Evolutionary conservation across 2,797 vertebrate species (phyloP), one percentile per base, ranked within the genome.

Genomic region (Fundulus diaphanus): DNA sequence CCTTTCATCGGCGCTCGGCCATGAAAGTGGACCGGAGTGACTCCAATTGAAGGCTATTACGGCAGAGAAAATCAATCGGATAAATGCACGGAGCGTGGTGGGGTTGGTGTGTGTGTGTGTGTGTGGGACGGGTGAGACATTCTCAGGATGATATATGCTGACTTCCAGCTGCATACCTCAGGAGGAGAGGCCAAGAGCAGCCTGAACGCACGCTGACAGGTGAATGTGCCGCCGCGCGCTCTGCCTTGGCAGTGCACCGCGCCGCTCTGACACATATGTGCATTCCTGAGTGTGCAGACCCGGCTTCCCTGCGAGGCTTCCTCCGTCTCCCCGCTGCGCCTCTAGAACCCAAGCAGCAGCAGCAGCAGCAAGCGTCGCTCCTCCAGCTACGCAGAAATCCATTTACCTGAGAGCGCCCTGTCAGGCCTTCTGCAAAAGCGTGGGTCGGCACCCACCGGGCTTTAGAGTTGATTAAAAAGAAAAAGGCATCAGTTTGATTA

Each of bases 181-280:
- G 57, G 57, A 71, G 85, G 65, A 73, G 70, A 57, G 84, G 83
- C 54, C 59, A 71, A 73, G 71, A 37, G 80, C 73, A 67, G n/a
- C 72, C 70, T 8, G 20, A 1, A 24, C 29, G 61, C 22, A 7
- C 20, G 16, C 44, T 0, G 3, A 52, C 2, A 24, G 48, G 46
- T 54, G 24, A 59, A 49, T 68, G 69, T 33, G 18, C 68, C 76
- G 56, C 44, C 44, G 4, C 80, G 67, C 82, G n/a, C 77, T 74
- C 73, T 68, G 68, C 63, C 49, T 77, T 77, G 85, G 84, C 90
- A 81, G 82, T 7, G 73, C 82, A 87, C 66, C 48, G 70, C 73
- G 92, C 92, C 94, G 93, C 89, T 90, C 77, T 77, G 85, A 92
- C 89, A 90, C 83, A 84, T 88, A 90, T 81, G 78, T 74, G 81